phyloP scores from a whole-genome alignment of 2,797 vertebrate species.

The Bucorvus abyssinicus region DNA sequence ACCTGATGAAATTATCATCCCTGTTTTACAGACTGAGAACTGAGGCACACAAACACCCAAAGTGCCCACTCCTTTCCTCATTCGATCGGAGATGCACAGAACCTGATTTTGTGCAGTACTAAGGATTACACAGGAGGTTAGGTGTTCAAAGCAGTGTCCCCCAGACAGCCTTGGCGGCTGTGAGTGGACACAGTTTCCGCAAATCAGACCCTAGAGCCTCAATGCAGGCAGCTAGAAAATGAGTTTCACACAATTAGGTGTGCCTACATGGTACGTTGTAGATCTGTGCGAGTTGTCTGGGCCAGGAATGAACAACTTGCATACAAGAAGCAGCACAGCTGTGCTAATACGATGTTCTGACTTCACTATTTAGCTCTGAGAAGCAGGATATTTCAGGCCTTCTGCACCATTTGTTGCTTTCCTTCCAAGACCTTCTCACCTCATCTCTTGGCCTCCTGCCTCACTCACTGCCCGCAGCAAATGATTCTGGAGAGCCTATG shows the following conservation, averaged over 20 bases:
- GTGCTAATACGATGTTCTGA: background rate
- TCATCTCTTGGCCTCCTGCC: background rate
- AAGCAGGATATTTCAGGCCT: background rate
- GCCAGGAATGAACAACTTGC: background rate
- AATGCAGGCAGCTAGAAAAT: background rate
- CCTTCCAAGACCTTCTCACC: background rate
- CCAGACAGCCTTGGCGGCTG: constrained; percentile 14
- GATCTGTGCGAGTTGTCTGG: background rate
- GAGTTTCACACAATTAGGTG: background rate
- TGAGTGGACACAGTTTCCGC: background rate
- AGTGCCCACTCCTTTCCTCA: constrained; percentile 55
- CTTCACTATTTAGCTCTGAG: background rate
- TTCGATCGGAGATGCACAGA: constrained; percentile 34
- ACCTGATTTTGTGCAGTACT: constrained; percentile 29
- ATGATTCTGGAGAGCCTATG: background rate
- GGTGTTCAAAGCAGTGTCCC: constrained; percentile 22
- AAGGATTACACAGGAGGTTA: constrained; percentile 34
- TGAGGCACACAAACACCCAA: background rate
- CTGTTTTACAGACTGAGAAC: constrained; percentile 16
- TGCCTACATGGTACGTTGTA: background rate
- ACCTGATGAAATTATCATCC: constrained; percentile 45
- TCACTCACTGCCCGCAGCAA: background rate
- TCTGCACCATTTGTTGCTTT: background rate
- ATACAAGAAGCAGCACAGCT: background rate
- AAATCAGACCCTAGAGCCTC: constrained; percentile 28